Base-by-base conservation (phyloP, 2,113 vertebrate species). In the Chiloscyllium plagiosum region DNA sequence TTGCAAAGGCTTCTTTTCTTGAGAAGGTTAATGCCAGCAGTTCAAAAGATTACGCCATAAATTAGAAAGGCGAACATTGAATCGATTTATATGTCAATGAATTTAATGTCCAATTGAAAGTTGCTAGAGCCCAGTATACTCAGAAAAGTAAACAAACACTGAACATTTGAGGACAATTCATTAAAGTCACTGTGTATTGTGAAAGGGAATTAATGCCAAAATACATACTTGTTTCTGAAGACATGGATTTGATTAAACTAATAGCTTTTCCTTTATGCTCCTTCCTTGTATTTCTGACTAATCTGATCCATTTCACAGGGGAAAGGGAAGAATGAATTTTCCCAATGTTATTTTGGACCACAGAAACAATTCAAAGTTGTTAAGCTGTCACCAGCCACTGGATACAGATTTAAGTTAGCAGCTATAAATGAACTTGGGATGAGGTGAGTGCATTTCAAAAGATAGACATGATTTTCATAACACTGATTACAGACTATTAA, bases 331-430 rank as follows among this genome's bases (percentile, higher is more conserved):
- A 98, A 97, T 96, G 97, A 97, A 72, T 99, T 98, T 97, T 98
- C 98, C 96, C 98, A 99, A 97, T 99, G 99, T 98, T 99, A 98
- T 96, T 98, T 98, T 3, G 99, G 99, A 93, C 98, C 97, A 96
- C 98, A 99, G 97, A 99, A 99, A 97, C 99, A 99, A 98, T 99
- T 98, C 96, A 98, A 98, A 97, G 97, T 99, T 97, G 98, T 98
- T 97, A 99, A 99, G 97, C 97, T 99, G 76, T 98, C 98, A 96
- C 98, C 99, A 96, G 99, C 99, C 96, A 98, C 98, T 96, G 98
- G 98, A 97, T 99, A 99, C 97, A 99, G 98, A 96, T 99, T 99
- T 98, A 98, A 99, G 96, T 97, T 99, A 72, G 98, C 99, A 96
- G 99, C 99, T 97, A 99, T 99, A 98, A 99, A 99, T 96, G 98